Percentiles rank a stretch among this genome's conserved stretches.
These are phyloP conservation scores for Zapornia atra DNA, from an alignment of 2,113 vertebrate genomes.

Conservation along the genomic window DNA sequence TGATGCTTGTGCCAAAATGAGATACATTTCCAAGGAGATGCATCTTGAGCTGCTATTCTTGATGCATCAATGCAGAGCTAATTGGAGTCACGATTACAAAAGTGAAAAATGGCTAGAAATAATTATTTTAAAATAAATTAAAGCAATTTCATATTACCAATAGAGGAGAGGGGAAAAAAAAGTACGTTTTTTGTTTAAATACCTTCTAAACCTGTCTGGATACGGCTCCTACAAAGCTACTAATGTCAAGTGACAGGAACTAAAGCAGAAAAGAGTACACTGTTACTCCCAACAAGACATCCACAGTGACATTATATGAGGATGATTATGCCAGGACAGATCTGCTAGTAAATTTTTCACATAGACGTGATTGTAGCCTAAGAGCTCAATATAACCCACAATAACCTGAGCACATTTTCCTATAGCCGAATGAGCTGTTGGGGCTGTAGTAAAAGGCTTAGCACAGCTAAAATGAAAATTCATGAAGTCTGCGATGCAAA, in stretches of 20 bases:
- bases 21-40: background rate
- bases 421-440: background rate
- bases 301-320: background rate
- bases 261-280: background rate
- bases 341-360: background rate
- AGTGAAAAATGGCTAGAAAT: background rate
- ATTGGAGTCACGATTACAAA: background rate
- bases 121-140: background rate
- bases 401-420: background rate
- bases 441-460: background rate
- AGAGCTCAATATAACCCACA: background rate
- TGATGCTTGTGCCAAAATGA: background rate
- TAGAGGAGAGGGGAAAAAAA: background rate
- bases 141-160: background rate
- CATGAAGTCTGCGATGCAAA: background rate
- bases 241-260: background rate
- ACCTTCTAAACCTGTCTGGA: background rate
- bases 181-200: background rate
- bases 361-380: rapidly evolving
- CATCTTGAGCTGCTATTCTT: background rate
- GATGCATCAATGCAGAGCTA: background rate
- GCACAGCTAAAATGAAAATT: background rate
- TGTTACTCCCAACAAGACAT: background rate
- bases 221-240: background rate
- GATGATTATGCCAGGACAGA: background rate